Base-by-base conservation (phyloP, 2,888 invertebrate species). In the Acleris sparsana region DNA sequence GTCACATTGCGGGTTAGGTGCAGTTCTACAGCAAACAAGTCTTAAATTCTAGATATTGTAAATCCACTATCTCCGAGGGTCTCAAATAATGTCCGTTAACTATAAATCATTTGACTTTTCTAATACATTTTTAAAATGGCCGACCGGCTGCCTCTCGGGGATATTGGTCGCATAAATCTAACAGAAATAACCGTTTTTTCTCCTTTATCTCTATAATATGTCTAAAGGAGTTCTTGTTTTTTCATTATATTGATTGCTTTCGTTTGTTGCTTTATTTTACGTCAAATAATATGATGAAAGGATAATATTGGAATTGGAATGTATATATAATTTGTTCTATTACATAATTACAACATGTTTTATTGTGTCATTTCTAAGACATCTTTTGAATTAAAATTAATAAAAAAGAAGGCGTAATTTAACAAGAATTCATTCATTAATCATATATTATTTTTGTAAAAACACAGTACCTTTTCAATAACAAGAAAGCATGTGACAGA, bases 101-200 rank as follows among this genome's bases (percentile, higher is more conserved):
- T 59, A 79, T 81, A 81, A 78, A 81, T 81, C 81, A 78, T 72
- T 71, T 57, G 73, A 80, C 72, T 80, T 81, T 78, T 80, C 81
- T 81, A 80, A 80, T 80, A 80, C 72, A 81, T 82, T 82, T 81
- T 80, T 78, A 78, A 81, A 78, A 70, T 68, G 66, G 60, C 63
- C 71, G 71, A 71, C 68, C 61, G 20, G 61, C 43, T 69, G 70
- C 69, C 68, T 71, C 75, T 17, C 44, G 18, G 55, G 51, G 55
- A 65, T 65, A 65, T 65, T 65, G 65, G 65, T 51, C 20, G 56
- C 51, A 65, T 65, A 65, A 65, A 65, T 65, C 65, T 65, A 46
- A 33, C 48, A 44, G 60, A 49, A 61, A 65, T 61, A 48, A 55
- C 58, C 20, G 25, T 43, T 49, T 60, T 46, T 57, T 57, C 11